Evolutionary conservation across 2,888 invertebrate genomes (phyloP), one percentile per base, ranked within the genome.

Genomic region (Nomada hirtipes): DNA sequence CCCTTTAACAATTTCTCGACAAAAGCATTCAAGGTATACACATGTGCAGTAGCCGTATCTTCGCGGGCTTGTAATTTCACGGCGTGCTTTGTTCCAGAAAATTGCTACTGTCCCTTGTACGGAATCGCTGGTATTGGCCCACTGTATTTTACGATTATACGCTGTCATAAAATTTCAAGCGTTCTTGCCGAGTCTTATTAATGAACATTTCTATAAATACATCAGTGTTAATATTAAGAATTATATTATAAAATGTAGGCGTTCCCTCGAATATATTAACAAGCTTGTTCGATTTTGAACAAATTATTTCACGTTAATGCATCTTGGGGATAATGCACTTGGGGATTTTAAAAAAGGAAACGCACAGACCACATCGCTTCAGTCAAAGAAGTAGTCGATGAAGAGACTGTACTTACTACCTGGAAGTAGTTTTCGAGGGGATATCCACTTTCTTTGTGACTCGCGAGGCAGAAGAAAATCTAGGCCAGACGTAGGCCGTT

Each of bases 391-490:
- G 9, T 68, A 44, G 44, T 29, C 50, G 63, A 59, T 59, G 36
- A 36, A 15, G 44, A 29, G 52, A 2, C 36, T 29, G 20, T 20
- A 52, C 57, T 76, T 76, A 50, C 18, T 42, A 20, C 10, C 26
- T 26, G 26, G 61, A 36, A 76, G 64, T 70, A 77, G 23, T 36
- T 65, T 60, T 44, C 15, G 13, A 53, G 53, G 26, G 44, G 23
- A 36, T 53, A 71, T 42, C 65, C 23, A 52, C 79, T 65, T 60
- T 60, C 73, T 79, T 81, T 81, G 81, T 74, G 65, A 20, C 65
- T 26, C 3, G 13, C 0, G 7, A 36, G 57, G 13, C 57, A 77
- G 57, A 20, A 44, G 20, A 36, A 57, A 55, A 74, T 79, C 29
- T 65, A 74, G 74, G 70, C 50, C 69, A 79, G 44, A 15, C 63